Conservation (phyloP, 2,888 invertebrate species). For the Silvanus unidentatus region DNA sequence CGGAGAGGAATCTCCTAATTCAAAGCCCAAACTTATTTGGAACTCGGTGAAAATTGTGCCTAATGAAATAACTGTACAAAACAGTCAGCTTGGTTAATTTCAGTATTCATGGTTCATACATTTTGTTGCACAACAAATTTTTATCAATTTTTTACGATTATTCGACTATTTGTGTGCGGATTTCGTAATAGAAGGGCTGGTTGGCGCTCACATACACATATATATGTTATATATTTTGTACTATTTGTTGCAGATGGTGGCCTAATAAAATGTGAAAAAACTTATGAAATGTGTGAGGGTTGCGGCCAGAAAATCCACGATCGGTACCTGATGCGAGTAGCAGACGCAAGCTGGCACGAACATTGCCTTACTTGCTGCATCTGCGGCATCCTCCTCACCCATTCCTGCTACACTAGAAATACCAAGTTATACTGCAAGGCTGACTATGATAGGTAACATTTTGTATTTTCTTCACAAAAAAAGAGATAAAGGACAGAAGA, state of each 20-base stretch:
- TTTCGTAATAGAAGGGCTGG: too few species aligned
- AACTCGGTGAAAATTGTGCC: too few species aligned
- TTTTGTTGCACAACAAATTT: too few species aligned
- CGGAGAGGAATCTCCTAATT: too few species aligned
- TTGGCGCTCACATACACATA: not conserved
- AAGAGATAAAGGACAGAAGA: too few species aligned
- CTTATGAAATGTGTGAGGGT: conserved; percentile 86
- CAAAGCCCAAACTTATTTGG: too few species aligned
- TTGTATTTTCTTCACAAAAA: too few species aligned
- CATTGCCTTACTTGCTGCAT: conserved; percentile 93
- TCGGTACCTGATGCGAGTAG: conserved; percentile 90
- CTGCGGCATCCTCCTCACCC: conserved; percentile 82
- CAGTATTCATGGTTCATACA: too few species aligned
- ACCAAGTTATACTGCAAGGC: conserved; percentile 93
- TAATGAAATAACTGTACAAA: too few species aligned
- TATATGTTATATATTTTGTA: conserved; percentile 6
- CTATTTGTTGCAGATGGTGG: conserved; percentile 38
- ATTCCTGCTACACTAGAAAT: conserved; percentile 92
- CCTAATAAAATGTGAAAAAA: conserved; percentile 70
- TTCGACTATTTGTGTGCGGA: too few species aligned
- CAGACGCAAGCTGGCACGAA: conserved; percentile 94
- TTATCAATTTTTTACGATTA: too few species aligned
- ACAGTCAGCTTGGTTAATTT: too few species aligned
- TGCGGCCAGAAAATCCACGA: conserved; percentile 94
- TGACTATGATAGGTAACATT: conserved; percentile 86